A percentile compares a stretch with the other conserved stretches of the same genome.
Evolutionary conservation across 92 coral and sea anemone species (phyloP).

Genomic region (Phenganax subtilis): DNA sequence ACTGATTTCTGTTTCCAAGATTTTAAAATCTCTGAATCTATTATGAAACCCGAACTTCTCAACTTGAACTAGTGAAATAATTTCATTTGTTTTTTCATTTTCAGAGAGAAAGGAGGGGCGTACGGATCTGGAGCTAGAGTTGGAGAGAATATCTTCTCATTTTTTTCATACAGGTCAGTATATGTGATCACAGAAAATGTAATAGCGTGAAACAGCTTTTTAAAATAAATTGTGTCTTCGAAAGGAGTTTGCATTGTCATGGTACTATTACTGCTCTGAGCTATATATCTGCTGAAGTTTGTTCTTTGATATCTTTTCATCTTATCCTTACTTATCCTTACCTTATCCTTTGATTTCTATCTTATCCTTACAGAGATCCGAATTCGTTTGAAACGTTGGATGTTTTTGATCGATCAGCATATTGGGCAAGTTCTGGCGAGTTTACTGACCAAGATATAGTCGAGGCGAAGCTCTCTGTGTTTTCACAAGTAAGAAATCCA

Average conservation of each 20-base stretch:
- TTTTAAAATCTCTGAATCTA: background rate
- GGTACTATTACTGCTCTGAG: too few relatives aligned
- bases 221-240: background rate
- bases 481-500: conserved; percentile 64
- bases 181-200: too few relatives aligned
- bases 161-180: conserved; percentile 82
- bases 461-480: conserved; percentile 85
- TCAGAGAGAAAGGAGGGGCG: conserved; percentile 94
- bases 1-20: background rate
- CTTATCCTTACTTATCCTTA: too few relatives aligned
- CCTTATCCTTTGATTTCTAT: too few relatives aligned
- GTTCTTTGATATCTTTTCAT: too few relatives aligned
- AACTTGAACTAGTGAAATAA: too few relatives aligned
- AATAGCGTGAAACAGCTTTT: too few relatives aligned
- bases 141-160: conserved; percentile 73
- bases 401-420: conserved; percentile 69
- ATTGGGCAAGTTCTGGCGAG: conserved; percentile 77
- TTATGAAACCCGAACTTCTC: too few relatives aligned
- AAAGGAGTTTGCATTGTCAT: too few relatives aligned
- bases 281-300: too few relatives aligned
- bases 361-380: conserved; percentile 69
- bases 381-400: conserved; percentile 72
- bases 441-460: conserved; percentile 86
- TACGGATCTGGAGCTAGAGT: conserved; percentile 87
- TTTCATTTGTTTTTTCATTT: background rate